Base-by-base conservation (phyloP, 2,888 invertebrate genomes). In the Spatulosminthurus flaviceps region DNA sequence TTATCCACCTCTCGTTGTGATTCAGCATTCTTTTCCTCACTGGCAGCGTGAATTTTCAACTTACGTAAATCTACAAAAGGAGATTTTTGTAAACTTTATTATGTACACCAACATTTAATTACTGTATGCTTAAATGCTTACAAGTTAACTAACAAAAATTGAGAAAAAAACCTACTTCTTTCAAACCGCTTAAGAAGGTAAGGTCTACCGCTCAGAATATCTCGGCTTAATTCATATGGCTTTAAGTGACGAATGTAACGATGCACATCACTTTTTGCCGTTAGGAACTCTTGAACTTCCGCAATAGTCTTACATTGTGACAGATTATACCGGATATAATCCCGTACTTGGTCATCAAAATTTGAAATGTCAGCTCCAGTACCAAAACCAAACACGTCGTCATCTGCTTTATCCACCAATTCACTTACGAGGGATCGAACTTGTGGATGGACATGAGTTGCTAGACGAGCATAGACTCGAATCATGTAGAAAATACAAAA, bases 281-380 rank as follows among this genome's bases (percentile, higher is more conserved):
- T 22, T 9, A 76, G 29, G 34, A 74, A 74, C n/a, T 61, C 21
- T 24, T 76, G 75, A 9, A 76, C 66, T 75, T 73, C 60, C 19
- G 34, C 73, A 0, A 73, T 64, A 0, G 61, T 75, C 7, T 34
- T 21, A 22, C 66, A 76, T 42, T 29, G 13, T 11, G 21, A 29
- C 5, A 66, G n/a, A 42, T 66, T 34, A 5, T 22, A 42, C 22
- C 22, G 41, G 16, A 76, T 29, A 19, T 34, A 66, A n/a, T 76
- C 42, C 34, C 64, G 60, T 1, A 75, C 75, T 26, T 75, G 60
- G 16, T 34, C 64, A 41, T 75, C 75, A 64, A 64, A 75, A 1
- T 19, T 2, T 16, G 51, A 51, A 7, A 21, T 21, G n/a, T 64
- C 64, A 0, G 29, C 22, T 4, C 60, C 16, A 21, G 28, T 26